phyloP scores from a whole-genome alignment of 2,797 vertebrate species.

The Coluber constrictor region DNA sequence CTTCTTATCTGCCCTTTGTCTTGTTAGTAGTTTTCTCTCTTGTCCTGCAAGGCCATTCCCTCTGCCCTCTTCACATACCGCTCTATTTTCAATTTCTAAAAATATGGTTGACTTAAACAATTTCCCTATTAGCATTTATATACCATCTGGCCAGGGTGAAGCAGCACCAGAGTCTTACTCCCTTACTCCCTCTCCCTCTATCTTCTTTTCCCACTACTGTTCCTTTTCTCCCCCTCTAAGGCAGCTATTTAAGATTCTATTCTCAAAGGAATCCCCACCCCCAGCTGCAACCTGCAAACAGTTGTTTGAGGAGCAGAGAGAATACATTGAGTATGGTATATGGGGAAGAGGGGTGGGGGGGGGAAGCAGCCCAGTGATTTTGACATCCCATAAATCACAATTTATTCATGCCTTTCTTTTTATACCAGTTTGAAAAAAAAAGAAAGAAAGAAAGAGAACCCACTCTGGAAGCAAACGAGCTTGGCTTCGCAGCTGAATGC shows the following conservation, averaged over 20 bases:
- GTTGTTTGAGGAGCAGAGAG: neutral
- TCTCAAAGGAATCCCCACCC: slow-evolving; percentile 9
- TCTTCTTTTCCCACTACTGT: fast-evolving
- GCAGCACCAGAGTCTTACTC: neutral
- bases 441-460: slow-evolving; percentile 16
- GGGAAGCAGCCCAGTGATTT: neutral
- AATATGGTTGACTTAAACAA: neutral
- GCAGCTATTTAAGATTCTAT: neutral
- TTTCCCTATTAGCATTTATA: neutral
- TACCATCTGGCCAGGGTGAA: neutral
- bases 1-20: neutral
- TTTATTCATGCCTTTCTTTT: slow-evolving; percentile 49
- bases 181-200: neutral
- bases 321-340: neutral
- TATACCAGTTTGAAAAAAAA: slow-evolving; percentile 16
- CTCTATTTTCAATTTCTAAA: neutral
- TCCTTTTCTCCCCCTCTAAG: neutral
- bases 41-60: neutral
- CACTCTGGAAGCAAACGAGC: neutral
- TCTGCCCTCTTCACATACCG: neutral
- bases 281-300: slow-evolving; percentile 41
- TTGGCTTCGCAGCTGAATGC: neutral
- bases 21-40: neutral
- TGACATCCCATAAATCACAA: slow-evolving; percentile 50
- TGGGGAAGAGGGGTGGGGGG: neutral